Base-by-base conservation (phyloP, 1,140 invertebrate species). In the Leguminivora glycinivorella region DNA sequence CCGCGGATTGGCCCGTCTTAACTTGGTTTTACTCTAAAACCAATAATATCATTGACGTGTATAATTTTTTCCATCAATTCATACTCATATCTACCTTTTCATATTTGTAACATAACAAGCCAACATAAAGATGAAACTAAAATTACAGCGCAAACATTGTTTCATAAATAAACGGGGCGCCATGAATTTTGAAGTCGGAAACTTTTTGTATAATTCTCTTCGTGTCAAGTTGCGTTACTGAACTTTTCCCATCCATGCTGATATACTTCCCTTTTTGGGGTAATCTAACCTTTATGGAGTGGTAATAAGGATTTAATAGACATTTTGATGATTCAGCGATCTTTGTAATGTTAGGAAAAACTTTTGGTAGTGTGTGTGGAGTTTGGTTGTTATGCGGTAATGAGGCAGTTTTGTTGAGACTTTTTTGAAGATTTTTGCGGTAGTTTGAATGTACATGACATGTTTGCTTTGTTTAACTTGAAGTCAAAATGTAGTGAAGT, bases 141-240 rank as follows among this genome's bases (percentile, higher is more conserved):
- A 38, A 38, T 38, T 38, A 38, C 34, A 3, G 22, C 47, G 7
- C 2, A 19, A 52, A 52, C 7, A 10, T 22, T 43, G 40, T 43
- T 43, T 19, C 17, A 22, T 22, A 52, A 52, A 52, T 22, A 52
- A 52, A 52, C 17, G 7, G 2, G 0, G 17, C 47, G 17, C 47
- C 47, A 6, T 52, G 43, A 47, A 17, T 52, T 22, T 22, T 52
- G 19, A 22, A 19, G 17, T n/a, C 17, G 19, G 19, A 1, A 52
- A 52, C 47, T 52, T 52, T 43, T 52, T 52, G 47, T 52, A 52
- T 52, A 52, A 52, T 52, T 22, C 47, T 52, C 19, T 19, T 19
- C 7, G 47, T 52, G 47, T 52, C 47, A 52, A 52, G 47, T 52
- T 9, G 19, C 7, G 17, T 52, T 52, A 52, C 17, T 3, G 7